These are phyloP conservation scores for Drosophila pseudotakahashii DNA, from an alignment of 2,888 invertebrate genomes.

Conservation along the genomic window DNA sequence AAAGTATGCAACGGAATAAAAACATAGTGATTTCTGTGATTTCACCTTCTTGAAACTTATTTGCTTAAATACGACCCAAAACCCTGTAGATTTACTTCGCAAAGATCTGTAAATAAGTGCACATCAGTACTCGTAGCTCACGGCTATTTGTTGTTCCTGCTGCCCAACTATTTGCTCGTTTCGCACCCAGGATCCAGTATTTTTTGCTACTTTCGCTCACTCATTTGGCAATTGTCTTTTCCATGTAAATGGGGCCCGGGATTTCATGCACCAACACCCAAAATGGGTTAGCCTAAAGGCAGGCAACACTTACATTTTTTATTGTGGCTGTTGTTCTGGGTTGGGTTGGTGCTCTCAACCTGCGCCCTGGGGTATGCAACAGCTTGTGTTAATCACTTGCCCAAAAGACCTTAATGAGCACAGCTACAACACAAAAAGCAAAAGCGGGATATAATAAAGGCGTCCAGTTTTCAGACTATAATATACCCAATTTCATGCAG, in stretches of 20 bases:
- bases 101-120: constrained; percentile 3
- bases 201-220: constrained; percentile 6
- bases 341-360: constrained; percentile 8
- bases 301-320: constrained; percentile 28
- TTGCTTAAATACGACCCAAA: neutral
- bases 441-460: constrained; percentile 9
- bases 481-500: constrained; percentile 12
- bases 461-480: constrained; percentile 9
- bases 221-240: constrained; percentile 45
- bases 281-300: constrained; percentile 32
- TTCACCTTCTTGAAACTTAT: neutral
- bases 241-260: constrained; percentile 35
- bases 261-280: constrained; percentile 20
- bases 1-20: neutral
- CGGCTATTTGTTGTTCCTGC: constrained; percentile 27
- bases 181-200: neutral
- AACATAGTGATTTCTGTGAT: too few species aligned
- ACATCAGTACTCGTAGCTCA: neutral
- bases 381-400: constrained; percentile 74
- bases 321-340: constrained; percentile 4
- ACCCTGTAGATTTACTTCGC: too few species aligned
- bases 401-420: constrained; percentile 74
- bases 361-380: constrained; percentile 54
- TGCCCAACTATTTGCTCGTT: constrained; percentile 34
- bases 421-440: constrained; percentile 29